Evolutionary conservation across 2,888 invertebrate genomes (phyloP), one percentile per base, ranked within the genome.

Genomic region (Drosophila fungiperda): DNA sequence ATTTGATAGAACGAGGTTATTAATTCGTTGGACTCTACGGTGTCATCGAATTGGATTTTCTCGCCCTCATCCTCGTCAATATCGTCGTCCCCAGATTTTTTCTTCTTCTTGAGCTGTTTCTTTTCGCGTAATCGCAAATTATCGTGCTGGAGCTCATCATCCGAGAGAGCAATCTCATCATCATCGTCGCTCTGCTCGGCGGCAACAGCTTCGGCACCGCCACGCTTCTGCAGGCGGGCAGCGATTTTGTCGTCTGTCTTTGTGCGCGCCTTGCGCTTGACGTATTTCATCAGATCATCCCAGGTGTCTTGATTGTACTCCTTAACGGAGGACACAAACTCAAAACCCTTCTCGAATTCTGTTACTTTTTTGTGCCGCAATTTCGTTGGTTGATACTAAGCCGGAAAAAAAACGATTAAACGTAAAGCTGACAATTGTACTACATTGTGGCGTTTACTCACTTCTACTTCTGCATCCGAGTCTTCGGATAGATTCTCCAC

Each of bases 201-300:
- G 54, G 94, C 94, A 3, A 94, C 93, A 54, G 94, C 93, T 15
- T 94, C 93, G 64, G 94, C 94, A 3, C 93, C 94, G 3, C 93
- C 94, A 61, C 94, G 91, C 78, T 94, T 92, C 83, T 93, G 93
- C 58, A 95, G 91, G 0, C 94, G 93, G 80, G 94, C 95, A 48
- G 95, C 94, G 80, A 98, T 98, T 94, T 97, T 97, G 76, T 98
- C 97, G 92, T 98, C 97, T 1, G 97, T 94, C 85, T 97, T 97
- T 20, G 95, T 95, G 84, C 96, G 96, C 0, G 96, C 96, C 93
- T 97, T 97, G 40, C 97, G 94, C 89, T 96, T 96, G 0, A 97
- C 95, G 92, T 97, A 97, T 87, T 96, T 97, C 87, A 95, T 95
- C 32, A 97, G 91, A 93, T 97, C 96, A 91, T 96, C 95, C 97